A percentile compares a stretch with the other conserved stretches of the same genome.
These are phyloP conservation scores for Aramus guarauna DNA, from an alignment of 2,113 vertebrate genomes.

Conservation along the genomic window DNA sequence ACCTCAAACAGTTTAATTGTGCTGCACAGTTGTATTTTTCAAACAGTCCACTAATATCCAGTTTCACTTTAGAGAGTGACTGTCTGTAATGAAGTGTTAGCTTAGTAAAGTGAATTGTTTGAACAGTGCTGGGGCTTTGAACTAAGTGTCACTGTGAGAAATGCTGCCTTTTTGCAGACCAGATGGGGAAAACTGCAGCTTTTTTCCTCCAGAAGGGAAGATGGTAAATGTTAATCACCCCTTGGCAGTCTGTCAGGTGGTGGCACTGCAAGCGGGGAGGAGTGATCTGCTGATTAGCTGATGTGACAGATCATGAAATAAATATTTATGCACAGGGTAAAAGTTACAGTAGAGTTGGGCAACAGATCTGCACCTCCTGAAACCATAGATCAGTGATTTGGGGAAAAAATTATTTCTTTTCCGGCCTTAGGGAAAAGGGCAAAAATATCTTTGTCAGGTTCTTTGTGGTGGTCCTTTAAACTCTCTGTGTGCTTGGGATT, in stretches of 20 bases:
- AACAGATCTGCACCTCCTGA: not conserved
- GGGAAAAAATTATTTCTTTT: not conserved
- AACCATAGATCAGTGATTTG: not conserved
- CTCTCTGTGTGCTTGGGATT: not conserved
- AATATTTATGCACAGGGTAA: not conserved
- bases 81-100: not conserved
- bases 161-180: not conserved
- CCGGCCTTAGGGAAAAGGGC: not conserved
- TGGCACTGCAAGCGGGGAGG: not conserved
- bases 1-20: not conserved
- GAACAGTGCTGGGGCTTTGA: not conserved
- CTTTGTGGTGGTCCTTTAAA: not conserved
- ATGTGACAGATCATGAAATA: not conserved
- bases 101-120: not conserved
- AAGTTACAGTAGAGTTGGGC: not conserved
- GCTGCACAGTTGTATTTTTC: not conserved
- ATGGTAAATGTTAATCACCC: not conserved
- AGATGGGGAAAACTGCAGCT: not conserved
- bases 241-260: not conserved
- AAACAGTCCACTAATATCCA: not conserved
- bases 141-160: not conserved
- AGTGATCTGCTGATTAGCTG: not conserved
- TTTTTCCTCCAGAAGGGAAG: not conserved
- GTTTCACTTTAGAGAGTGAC: not conserved
- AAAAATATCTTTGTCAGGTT: not conserved